phyloP scores from a whole-genome alignment of 2,888 invertebrate genomes.

The Tachina grossa region DNA sequence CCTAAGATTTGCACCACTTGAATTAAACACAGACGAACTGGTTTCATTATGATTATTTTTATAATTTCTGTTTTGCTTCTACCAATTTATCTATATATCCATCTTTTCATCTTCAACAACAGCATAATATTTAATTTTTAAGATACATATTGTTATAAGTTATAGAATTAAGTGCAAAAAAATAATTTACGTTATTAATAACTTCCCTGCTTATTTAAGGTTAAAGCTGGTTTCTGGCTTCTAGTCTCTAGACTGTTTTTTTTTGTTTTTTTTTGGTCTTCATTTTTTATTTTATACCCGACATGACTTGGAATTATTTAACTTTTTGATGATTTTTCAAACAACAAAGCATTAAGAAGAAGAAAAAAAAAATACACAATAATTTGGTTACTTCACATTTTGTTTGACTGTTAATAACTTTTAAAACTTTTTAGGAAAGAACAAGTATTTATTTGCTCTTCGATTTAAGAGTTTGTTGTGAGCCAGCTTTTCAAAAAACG shows the following conservation, averaged over 20 bases:
- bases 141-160: conserved; percentile 10
- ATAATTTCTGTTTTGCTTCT: neutral
- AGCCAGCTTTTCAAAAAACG: no score
- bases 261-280: neutral
- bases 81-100: conserved; percentile 34
- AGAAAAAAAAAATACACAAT: neutral
- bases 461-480: no score
- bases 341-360: no score
- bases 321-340: conserved; percentile 42
- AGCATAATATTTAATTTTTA: conserved; percentile 49
- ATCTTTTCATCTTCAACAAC: conserved; percentile 45
- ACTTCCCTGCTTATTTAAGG: conserved; percentile 52
- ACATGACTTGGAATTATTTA: conserved; percentile 56
- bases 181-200: conserved; percentile 30
- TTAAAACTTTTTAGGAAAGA: no score
- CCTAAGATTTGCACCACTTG: conserved; percentile 10
- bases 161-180: conserved; percentile 23
- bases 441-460: no score
- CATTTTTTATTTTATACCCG: conserved; percentile 6
- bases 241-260: neutral
- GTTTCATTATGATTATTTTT: conserved; percentile 3
- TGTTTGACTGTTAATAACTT: conserved; percentile 12
- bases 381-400: neutral
- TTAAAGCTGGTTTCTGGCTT: conserved; percentile 37
- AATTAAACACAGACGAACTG: conserved; percentile 29